A percentile compares a stretch with the other conserved stretches of the same genome.
phyloP scores from a whole-genome alignment of 2,888 invertebrate genomes.

The Mycalesis mineus region DNA sequence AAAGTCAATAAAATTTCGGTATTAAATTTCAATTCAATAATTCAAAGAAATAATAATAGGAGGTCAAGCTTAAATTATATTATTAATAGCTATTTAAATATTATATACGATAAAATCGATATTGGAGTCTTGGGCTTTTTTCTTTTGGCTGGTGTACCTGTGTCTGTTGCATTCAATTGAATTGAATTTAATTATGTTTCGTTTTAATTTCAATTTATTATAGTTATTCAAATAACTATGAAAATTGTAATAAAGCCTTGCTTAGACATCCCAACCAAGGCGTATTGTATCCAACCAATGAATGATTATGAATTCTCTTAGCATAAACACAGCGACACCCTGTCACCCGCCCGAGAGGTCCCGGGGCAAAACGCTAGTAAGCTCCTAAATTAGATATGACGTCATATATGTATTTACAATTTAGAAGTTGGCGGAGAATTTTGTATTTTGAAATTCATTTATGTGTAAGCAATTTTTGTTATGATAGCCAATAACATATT shows the following conservation, averaged over 20 bases:
- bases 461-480: background rate
- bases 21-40: too few species aligned
- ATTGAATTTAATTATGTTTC: too few species aligned
- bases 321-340: constrained; percentile 75
- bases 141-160: too few species aligned
- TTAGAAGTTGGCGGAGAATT: constrained; percentile 31
- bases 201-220: too few species aligned
- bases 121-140: too few species aligned
- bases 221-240: too few species aligned
- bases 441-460: constrained; percentile 19
- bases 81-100: too few species aligned
- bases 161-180: too few species aligned
- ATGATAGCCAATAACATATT: background rate
- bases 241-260: background rate
- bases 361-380: constrained; percentile 77
- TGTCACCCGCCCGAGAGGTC: constrained; percentile 72
- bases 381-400: constrained; percentile 76
- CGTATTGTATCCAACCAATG: constrained; percentile 13
- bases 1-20: too few species aligned
- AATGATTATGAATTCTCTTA: constrained; percentile 50
- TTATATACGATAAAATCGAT: too few species aligned
- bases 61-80: too few species aligned
- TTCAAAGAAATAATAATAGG: too few species aligned
- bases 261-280: constrained; percentile 7
- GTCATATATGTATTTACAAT: constrained; percentile 62